A percentile compares a stretch with the other conserved stretches of the same genome.
Conservation (phyloP, 2,113 vertebrate genomes). For the Ammodytes dubius region DNA sequence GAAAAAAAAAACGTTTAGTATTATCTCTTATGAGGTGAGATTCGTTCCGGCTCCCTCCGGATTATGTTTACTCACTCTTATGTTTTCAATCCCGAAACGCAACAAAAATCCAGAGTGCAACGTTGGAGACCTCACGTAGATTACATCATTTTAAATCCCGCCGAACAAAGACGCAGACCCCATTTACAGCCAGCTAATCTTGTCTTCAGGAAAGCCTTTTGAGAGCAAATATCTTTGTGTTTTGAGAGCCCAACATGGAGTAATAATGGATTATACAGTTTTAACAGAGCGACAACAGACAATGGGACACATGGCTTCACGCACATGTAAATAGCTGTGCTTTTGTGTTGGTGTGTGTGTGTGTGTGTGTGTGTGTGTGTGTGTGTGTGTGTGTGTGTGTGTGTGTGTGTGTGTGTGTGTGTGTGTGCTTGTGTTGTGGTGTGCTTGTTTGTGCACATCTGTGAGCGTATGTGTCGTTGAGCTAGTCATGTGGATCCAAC, state of each 20-base stretch:
- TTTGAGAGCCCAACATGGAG: conserved; percentile 16
- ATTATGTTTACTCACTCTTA: neutral
- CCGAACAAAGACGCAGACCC: conserved; percentile 1
- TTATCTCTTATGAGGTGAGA: conserved; percentile 22
- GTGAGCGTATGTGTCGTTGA: conserved; percentile 26
- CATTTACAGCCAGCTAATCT: conserved; percentile 42
- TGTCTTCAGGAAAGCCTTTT: conserved; percentile 42
- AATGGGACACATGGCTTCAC: conserved; percentile 61
- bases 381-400: too few species aligned
- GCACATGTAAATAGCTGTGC: conserved; percentile 29
- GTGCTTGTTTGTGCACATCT: conserved; percentile 13
- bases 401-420: neutral
- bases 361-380: too few species aligned
- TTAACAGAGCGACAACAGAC: conserved; percentile 42
- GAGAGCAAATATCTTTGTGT: conserved; percentile 49
- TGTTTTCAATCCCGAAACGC: neutral
- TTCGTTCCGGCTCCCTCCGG: conserved; percentile 1
- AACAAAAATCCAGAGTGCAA: conserved; percentile 13
- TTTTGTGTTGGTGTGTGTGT: neutral
- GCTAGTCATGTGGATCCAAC: conserved; percentile 36
- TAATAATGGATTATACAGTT: conserved; percentile 42
- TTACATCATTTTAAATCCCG: conserved; percentile 37
- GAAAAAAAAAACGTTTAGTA: neutral
- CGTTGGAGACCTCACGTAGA: conserved; percentile 13
- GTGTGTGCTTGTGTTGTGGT: conserved; percentile 14